Base-by-base conservation (phyloP, 2,113 vertebrate species). In the Melospiza georgiana region DNA sequence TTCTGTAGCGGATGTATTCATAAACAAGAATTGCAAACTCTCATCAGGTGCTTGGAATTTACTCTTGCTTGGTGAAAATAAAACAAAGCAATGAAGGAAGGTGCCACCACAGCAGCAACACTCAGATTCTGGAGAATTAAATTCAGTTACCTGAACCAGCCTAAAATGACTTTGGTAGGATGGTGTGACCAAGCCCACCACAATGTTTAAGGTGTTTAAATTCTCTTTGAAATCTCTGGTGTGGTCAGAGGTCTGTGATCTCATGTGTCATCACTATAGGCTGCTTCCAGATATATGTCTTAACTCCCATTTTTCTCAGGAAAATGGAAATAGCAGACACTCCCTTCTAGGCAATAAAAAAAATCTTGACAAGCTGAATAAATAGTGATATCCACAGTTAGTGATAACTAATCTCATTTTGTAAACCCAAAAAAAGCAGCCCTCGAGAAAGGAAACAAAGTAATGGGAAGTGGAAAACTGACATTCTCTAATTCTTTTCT, bases 311-410 rank as follows among this genome's bases (percentile, higher is more conserved):
- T 91, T 94, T 86, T 93, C 82, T 86, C 87, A 88, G 94, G 92
- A 93, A 96, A 90, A 86, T 93, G 79, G 75, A 96, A 95, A 94
- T 25, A 84, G 33, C 49, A 92, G 82, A 75, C 89, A 96, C 91
- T 91, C 85, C 93, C 85, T 86, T 80, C n/a, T 72, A 92, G 39
- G 90, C 75, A 93, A 84, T 96, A 78, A 94, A 93, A 85, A 76
- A 72, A 93, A 52, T 93, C 68, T 88, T 94, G 84, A 88, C 92
- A 95, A 90, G 87, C 93, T 97, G 94, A 95, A 74, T 95, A 96
- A 97, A 95, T 84, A 96, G 25, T 88, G 93, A 97, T 96, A 96
- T 61, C 48, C 44, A 88, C 21, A 57, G 82, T 63, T 84, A 57
- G 61, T 0, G 28, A 74, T 73, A 94, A 52, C 79, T 94, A 86